A percentile compares a stretch with the other conserved stretches of the same genome.
Conservation (phyloP, 92 coral and sea anemone species). For the Epizoanthus rinbou region DNA sequence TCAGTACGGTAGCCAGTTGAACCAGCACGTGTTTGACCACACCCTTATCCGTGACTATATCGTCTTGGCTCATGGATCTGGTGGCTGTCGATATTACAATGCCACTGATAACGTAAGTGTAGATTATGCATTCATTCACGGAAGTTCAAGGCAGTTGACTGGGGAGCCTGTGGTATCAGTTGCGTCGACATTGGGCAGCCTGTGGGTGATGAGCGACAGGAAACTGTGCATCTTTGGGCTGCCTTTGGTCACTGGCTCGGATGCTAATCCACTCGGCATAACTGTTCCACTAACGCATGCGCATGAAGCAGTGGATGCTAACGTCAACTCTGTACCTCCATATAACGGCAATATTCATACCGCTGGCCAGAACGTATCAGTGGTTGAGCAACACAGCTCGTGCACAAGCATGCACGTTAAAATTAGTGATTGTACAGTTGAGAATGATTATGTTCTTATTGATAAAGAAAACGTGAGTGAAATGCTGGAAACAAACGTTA, state of each 20-base stretch:
- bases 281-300: conserved; percentile 8
- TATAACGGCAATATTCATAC: neutral
- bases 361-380: neutral
- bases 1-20: neutral
- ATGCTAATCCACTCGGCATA: conserved; percentile 6
- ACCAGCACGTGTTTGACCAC: neutral
- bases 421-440: neutral
- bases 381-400: neutral
- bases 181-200: conserved; percentile 22
- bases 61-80: conserved; percentile 18
- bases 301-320: neutral
- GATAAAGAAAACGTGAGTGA: neutral
- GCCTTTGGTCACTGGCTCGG: conserved; percentile 4
- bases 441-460: neutral
- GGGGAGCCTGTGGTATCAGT: conserved; percentile 17
- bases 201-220: conserved; percentile 4
- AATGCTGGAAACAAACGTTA: neutral
- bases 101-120: neutral
- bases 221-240: conserved; percentile 9
- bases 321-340: neutral
- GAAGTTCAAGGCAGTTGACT: neutral
- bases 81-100: conserved; percentile 3
- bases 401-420: neutral
- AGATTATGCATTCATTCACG: neutral
- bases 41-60: neutral